Percentiles rank a stretch among this genome's conserved stretches.
Conservation (phyloP, 2,113 vertebrate species). For the Notothenia coriiceps region DNA sequence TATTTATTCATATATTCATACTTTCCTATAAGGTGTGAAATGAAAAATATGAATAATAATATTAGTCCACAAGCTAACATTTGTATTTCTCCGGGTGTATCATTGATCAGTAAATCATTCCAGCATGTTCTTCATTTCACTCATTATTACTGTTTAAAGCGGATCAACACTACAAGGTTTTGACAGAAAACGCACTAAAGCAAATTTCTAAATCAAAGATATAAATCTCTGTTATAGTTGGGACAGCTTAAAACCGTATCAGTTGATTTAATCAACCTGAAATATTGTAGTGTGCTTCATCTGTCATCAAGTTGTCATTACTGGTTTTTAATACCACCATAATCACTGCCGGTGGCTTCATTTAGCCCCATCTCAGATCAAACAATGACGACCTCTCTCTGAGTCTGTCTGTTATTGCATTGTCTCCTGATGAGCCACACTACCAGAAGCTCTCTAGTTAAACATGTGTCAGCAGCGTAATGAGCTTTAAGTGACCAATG, state of each 20-base stretch:
- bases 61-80: neutral
- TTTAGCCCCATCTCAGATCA: constrained; percentile 35
- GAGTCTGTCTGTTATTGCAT: constrained; percentile 68
- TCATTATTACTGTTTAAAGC: constrained; percentile 15
- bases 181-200: constrained; percentile 23
- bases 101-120: constrained; percentile 24
- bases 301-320: constrained; percentile 29
- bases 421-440: constrained; percentile 40
- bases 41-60: constrained; percentile 1
- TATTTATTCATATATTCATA: constrained; percentile 34
- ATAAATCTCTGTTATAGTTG: neutral
- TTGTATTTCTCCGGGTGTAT: constrained; percentile 15
- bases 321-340: constrained; percentile 8
- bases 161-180: constrained; percentile 61
- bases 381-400: constrained; percentile 6
- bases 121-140: constrained; percentile 39
- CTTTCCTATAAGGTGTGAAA: constrained; percentile 3
- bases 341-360: constrained; percentile 28
- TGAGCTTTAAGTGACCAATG: constrained; percentile 13
- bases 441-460: constrained; percentile 4
- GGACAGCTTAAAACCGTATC: constrained; percentile 16
- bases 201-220: constrained; percentile 9
- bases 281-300: constrained; percentile 63
- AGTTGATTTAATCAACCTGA: constrained; percentile 23
- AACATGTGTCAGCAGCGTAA: constrained; percentile 29